Evolutionary conservation across 2,797 vertebrate genomes (phyloP), one percentile per base, ranked within the genome.

Genomic region (Oophaga sylvatica): DNA sequence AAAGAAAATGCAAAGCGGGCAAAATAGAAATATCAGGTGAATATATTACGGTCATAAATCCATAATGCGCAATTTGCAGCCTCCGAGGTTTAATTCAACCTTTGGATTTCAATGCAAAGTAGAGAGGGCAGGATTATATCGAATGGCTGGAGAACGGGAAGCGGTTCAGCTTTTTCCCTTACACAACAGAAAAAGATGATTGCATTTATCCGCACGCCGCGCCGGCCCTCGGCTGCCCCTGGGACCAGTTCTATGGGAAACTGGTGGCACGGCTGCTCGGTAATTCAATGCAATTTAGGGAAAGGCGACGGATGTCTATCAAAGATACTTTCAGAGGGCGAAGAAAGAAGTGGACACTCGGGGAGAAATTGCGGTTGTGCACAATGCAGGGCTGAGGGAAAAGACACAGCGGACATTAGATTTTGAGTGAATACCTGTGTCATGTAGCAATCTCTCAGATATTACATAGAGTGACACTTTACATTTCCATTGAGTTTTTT

Each of bases 231-330:
- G 20, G 12, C 59, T 70, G 73, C 87, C 84, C 84, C 80, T 71
- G 88, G 65, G 88, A 89, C 22, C 56, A 86, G 84, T 86, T 86
- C 86, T 79, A 89, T 89, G 84, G 85, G 84, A 89, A 89, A 68
- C 53, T 86, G 63, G 88, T 78, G 84, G 70, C 87, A 71, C 48
- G 78, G 65, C 80, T 79, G 83, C 84, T 83, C 56, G 41, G 88
- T 83, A 89, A 89, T 86, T 83, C 88, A 83, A 83, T 83, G 84
- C 71, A 86, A 83, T 80, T 83, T 80, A 62, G 84, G 73, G 75
- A 83, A 89, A 89, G 73, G 63, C 86, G 80, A 35, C 80, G 3
- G 70, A 20, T 41, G 31, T 89, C 88, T 83, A 71, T 73, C 63
- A 78, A 57, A 86, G 80, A 80, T 86, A 89, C 84, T 82, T 86